Evolutionary conservation across 1,140 invertebrate genomes (phyloP).

Genomic region (Battus philenor): DNA sequence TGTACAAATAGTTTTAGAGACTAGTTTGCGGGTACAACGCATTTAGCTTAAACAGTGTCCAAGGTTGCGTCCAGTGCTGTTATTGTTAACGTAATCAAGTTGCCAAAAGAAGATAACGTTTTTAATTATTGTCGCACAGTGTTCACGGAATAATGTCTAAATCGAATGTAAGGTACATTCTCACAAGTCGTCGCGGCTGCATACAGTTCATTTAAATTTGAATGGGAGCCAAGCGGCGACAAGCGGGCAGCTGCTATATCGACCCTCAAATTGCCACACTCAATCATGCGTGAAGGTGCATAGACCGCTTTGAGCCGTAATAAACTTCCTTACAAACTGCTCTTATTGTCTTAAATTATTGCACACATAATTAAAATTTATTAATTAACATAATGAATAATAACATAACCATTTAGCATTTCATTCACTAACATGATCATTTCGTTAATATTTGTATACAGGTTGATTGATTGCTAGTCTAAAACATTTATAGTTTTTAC

Average conservation of each 20-base stretch:
- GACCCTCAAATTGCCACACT: conserved; percentile 50
- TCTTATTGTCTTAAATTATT: conserved; percentile 33
- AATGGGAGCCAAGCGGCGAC: conserved; percentile 48
- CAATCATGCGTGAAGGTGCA: conserved; percentile 60
- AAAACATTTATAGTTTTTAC: too few species aligned
- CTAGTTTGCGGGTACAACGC: too few species aligned
- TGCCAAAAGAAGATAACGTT: background rate
- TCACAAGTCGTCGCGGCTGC: conserved; percentile 11
- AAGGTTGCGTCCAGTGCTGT: conserved; percentile 28
- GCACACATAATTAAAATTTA: conserved; percentile 3
- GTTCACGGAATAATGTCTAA: too few species aligned
- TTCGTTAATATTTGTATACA: too few species aligned
- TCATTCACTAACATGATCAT: too few species aligned
- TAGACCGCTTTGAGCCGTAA: conserved; percentile 24
- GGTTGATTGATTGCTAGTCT: too few species aligned
- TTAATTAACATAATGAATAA: too few species aligned
- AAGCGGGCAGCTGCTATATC: conserved; percentile 36
- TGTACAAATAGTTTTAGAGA: too few species aligned
- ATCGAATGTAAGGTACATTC: conserved; percentile 1
- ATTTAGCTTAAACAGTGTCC: conserved; percentile 37
- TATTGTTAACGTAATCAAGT: conserved; percentile 16
- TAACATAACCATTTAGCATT: too few species aligned
- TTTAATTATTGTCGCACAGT: background rate
- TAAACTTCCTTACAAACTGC: conserved; percentile 35
- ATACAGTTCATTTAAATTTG: conserved; percentile 51